Conservation (phyloP, 2,888 invertebrate genomes). For the Heliconius erato region DNA sequence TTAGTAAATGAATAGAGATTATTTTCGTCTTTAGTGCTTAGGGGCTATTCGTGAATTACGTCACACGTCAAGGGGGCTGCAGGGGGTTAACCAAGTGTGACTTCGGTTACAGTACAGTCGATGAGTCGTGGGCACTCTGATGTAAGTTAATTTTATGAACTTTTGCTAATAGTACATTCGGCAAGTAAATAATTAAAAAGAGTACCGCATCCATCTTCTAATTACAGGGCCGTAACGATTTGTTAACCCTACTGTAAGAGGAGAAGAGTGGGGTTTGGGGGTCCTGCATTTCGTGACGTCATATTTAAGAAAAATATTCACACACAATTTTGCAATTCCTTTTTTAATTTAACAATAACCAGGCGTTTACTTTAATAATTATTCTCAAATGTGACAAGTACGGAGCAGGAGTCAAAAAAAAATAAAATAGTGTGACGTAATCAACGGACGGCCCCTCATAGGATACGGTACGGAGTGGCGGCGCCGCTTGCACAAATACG, state of each 20-base stretch:
- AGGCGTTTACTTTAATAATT: not conserved
- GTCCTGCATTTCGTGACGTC: not conserved
- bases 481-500: constrained; percentile 76
- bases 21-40: constrained; percentile 56
- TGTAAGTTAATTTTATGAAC: not conserved
- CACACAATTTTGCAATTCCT: not conserved
- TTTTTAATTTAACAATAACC: not conserved
- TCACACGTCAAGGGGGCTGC: not conserved
- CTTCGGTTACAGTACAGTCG: too few relatives aligned
- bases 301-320: not conserved
- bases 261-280: not conserved
- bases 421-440: not conserved
- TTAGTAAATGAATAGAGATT: constrained; percentile 38
- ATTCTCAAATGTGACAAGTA: not conserved
- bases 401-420: not conserved
- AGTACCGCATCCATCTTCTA: too few relatives aligned
- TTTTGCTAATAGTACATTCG: too few relatives aligned
- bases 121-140: too few relatives aligned
- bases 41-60: constrained; percentile 2
- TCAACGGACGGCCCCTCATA: constrained; percentile 41
- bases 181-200: too few relatives aligned
- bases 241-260: too few relatives aligned
- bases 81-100: not conserved
- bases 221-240: too few relatives aligned
- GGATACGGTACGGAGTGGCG: constrained; percentile 51